These are phyloP conservation scores for Sitta carolinensis DNA, from an alignment of 2,797 vertebrate genomes.

Conservation along the genomic window DNA sequence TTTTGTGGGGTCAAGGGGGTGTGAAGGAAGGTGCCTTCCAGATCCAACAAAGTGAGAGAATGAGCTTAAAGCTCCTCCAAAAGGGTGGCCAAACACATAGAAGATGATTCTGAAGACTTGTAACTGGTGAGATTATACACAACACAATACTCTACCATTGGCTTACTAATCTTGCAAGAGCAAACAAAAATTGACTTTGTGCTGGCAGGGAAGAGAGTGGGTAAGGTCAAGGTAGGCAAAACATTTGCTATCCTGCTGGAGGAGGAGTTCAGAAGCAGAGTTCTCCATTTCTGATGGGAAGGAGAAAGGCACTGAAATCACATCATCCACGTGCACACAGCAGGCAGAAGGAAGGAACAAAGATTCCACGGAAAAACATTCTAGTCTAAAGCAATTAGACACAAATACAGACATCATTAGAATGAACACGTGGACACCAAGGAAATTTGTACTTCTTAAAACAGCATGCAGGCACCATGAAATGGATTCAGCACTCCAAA, in stretches of 20 bases:
- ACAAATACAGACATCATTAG: background rate
- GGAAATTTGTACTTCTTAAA: background rate
- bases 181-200: background rate
- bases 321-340: background rate
- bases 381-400: background rate
- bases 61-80: background rate
- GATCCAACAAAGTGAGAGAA: background rate
- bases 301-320: background rate
- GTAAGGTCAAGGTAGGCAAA: background rate
- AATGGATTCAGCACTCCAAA: background rate
- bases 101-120: background rate
- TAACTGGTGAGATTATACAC: background rate
- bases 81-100: rapidly evolving
- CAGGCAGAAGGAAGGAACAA: background rate
- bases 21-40: background rate
- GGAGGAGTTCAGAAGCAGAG: background rate
- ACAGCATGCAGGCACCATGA: background rate
- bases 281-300: background rate
- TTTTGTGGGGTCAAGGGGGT: background rate
- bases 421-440: background rate
- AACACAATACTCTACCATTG: background rate
- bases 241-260: background rate
- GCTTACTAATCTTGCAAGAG: background rate
- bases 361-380: background rate
- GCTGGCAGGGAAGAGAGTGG: background rate